Conservation (phyloP, 2,797 vertebrate species). For the Xenops minutus region DNA sequence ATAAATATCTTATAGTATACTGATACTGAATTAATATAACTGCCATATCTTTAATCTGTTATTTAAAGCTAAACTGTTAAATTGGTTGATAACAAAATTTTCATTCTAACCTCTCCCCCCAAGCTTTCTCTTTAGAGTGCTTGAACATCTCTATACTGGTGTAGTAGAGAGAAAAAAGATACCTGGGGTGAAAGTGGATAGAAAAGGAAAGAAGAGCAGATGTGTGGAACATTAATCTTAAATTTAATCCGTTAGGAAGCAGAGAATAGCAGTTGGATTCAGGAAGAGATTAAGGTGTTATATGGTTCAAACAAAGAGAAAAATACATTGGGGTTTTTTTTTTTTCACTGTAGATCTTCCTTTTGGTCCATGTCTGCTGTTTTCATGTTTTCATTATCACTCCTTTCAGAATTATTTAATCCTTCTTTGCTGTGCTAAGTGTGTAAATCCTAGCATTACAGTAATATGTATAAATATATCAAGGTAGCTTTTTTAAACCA, state of each 20-base stretch:
- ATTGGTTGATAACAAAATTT: neutral
- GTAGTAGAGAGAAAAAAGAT: neutral
- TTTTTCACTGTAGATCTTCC: neutral
- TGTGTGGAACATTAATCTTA: neutral
- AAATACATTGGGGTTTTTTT: fast-evolving
- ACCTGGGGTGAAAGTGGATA: neutral
- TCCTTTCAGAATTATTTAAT: neutral
- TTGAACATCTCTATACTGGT: neutral
- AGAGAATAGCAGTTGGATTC: neutral
- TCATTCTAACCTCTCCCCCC: neutral
- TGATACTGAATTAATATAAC: neutral
- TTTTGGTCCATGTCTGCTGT: neutral
- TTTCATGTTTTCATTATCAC: neutral
- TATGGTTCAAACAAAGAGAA: neutral
- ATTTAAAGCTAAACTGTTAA: neutral
- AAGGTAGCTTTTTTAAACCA: neutral
- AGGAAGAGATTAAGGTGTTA: neutral
- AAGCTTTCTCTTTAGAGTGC: neutral
- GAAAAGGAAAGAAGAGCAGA: neutral
- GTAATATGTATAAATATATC: neutral
- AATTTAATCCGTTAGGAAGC: neutral
- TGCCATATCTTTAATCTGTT: neutral
- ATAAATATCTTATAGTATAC: neutral
- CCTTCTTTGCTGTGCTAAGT: neutral
- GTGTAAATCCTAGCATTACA: neutral